Percentiles rank a stretch among this genome's conserved stretches.
These are phyloP conservation scores for Lytechinus pictus DNA, from an alignment of 35 echinoderm and acorn worm species.

Conservation along the genomic window DNA sequence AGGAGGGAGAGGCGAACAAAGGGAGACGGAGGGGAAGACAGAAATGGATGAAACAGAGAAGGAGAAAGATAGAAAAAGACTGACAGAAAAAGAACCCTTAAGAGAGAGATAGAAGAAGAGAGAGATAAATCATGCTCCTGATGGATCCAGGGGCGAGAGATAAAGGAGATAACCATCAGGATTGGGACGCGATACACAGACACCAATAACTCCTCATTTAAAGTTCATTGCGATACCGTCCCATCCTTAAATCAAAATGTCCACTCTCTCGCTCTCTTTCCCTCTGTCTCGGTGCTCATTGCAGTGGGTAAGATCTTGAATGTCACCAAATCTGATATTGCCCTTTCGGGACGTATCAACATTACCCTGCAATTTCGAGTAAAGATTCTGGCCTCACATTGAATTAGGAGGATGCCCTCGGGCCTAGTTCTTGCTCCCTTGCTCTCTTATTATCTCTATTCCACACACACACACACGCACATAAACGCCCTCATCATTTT, in stretches of 20 bases:
- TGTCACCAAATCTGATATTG: conserved; percentile 23
- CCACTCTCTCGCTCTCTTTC: not conserved
- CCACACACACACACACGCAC: no score
- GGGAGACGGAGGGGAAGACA: not conserved
- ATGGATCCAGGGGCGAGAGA: not conserved
- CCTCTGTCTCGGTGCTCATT: not conserved
- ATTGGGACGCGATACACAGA: not conserved
- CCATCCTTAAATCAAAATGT: conserved; percentile 8
- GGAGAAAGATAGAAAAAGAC: not conserved
- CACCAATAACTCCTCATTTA: conserved; percentile 35
- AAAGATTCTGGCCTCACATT: conserved; percentile 34
- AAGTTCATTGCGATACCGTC: conserved; percentile 16
- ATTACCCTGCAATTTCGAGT: conserved; percentile 32
- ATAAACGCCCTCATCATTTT: no score
- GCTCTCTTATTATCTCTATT: no score
- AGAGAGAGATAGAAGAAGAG: not conserved
- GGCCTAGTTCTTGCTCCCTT: not conserved
- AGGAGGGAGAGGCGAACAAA: not conserved
- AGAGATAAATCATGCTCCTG: not conserved
- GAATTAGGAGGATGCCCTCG: conserved; percentile 21
- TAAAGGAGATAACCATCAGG: not conserved
- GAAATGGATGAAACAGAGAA: not conserved
- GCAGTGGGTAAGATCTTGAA: not conserved
- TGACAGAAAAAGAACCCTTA: no score
- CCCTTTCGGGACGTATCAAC: conserved; percentile 9